These are phyloP conservation scores for Aegotheles bennettii DNA, from an alignment of 2,113 vertebrate species.

Conservation along the genomic window DNA sequence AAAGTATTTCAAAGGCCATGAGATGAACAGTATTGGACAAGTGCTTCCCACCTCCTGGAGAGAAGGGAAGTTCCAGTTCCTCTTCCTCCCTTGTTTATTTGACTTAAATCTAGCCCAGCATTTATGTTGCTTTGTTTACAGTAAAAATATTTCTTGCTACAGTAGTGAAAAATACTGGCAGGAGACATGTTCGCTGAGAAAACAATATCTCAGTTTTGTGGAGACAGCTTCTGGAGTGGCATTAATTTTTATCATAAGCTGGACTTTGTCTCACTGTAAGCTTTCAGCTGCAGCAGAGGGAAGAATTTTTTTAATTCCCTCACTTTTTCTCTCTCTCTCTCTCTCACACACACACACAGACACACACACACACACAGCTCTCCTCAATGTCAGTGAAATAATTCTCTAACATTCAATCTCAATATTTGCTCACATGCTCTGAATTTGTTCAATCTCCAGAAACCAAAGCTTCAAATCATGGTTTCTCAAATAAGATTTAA, in stretches of 20 bases:
- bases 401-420: background rate
- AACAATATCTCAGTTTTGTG: conserved; percentile 38
- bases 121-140: background rate
- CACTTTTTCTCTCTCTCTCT: background rate
- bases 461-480: background rate
- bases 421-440: background rate
- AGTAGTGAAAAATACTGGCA: background rate
- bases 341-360: too few relatives aligned
- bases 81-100: background rate
- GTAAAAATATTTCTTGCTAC: background rate
- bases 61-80: background rate
- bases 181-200: conserved; percentile 30
- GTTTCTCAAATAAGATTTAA: background rate
- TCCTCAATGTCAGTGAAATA: background rate
- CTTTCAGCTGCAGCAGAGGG: background rate
- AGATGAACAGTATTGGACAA: background rate
- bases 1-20: background rate
- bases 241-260: background rate
- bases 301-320: background rate
- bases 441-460: background rate
- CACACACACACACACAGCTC: background rate
- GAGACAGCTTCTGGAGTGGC: background rate
- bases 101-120: background rate
- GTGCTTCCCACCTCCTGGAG: background rate
- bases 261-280: background rate